These are phyloP conservation scores for Drosophila parabipectinata DNA, from an alignment of 1,140 invertebrate species.

Conservation along the genomic window DNA sequence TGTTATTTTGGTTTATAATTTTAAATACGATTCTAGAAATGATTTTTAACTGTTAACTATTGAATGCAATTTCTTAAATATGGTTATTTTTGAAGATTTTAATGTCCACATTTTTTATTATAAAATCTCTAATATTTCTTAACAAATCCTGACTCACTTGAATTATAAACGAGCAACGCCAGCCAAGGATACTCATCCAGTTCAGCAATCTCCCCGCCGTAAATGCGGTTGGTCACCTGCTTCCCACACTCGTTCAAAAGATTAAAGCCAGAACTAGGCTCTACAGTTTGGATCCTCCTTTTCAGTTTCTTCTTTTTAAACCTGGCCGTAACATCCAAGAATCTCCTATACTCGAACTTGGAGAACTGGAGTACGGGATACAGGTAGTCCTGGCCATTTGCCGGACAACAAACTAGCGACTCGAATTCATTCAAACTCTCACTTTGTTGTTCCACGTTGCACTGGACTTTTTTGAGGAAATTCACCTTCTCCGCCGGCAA, in stretches of 20 bases:
- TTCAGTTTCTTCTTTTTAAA: constrained; percentile 78
- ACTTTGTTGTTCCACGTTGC: constrained; percentile 35
- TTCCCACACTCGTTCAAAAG: constrained; percentile 83
- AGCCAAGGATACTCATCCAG: constrained; percentile 88
- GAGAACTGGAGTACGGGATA: constrained; percentile 74
- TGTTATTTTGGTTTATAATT: too few relatives aligned
- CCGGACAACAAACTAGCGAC: constrained; percentile 73
- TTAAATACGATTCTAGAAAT: too few relatives aligned
- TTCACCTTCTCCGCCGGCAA: constrained; percentile 77
- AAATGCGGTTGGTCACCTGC: constrained; percentile 82
- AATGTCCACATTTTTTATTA: too few relatives aligned
- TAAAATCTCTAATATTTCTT: too few relatives aligned
- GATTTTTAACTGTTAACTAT: too few relatives aligned
- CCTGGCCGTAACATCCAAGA: constrained; percentile 64
- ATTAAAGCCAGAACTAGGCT: constrained; percentile 68
- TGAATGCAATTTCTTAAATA: too few relatives aligned
- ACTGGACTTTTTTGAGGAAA: constrained; percentile 81
- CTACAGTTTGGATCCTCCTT: constrained; percentile 74
- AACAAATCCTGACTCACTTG: constrained; percentile 55
- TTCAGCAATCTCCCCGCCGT: constrained; percentile 85
- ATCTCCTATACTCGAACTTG: constrained; percentile 77
- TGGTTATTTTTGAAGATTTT: too few relatives aligned
- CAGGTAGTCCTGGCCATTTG: constrained; percentile 75
- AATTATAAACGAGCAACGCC: constrained; percentile 87
- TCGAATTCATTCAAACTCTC: constrained; percentile 17